A percentile compares a stretch with the other conserved stretches of the same genome.
These are phyloP conservation scores for Typhlichthys eigenmanni DNA, from an alignment of 2,797 vertebrate species.

Conservation along the genomic window DNA sequence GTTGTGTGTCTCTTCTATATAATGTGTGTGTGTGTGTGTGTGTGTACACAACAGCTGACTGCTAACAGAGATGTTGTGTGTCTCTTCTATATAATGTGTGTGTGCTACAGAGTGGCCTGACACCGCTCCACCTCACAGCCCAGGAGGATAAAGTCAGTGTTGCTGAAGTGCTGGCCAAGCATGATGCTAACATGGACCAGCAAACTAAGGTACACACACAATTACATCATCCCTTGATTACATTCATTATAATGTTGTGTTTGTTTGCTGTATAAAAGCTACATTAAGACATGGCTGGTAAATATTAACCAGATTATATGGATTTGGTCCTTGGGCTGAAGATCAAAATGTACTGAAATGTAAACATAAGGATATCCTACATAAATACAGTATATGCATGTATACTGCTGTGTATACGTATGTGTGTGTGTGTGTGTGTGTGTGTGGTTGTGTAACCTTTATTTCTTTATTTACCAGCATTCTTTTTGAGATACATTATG, in stretches of 20 bases:
- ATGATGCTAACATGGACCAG: slow-evolving; percentile 88
- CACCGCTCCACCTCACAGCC: slow-evolving; percentile 90
- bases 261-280: neutral
- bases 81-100: neutral
- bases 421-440: too few relatives aligned
- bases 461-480: neutral
- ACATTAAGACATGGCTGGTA: neutral
- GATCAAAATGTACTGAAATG: neutral
- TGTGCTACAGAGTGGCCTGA: slow-evolving; percentile 85
- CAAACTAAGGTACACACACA: slow-evolving; percentile 88
- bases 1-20: neutral
- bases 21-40: neutral
- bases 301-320: neutral
- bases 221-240: too few relatives aligned
- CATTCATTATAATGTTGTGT: too few relatives aligned
- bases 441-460: neutral
- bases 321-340: neutral
- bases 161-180: slow-evolving; percentile 87
- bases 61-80: neutral
- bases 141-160: slow-evolving; percentile 93
- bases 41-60: neutral
- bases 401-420: too few relatives aligned
- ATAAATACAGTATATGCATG: too few relatives aligned
- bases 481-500: too few relatives aligned
- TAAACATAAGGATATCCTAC: too few relatives aligned